Conservation (phyloP, 2,888 invertebrate species). For the Sinelater perroti region DNA sequence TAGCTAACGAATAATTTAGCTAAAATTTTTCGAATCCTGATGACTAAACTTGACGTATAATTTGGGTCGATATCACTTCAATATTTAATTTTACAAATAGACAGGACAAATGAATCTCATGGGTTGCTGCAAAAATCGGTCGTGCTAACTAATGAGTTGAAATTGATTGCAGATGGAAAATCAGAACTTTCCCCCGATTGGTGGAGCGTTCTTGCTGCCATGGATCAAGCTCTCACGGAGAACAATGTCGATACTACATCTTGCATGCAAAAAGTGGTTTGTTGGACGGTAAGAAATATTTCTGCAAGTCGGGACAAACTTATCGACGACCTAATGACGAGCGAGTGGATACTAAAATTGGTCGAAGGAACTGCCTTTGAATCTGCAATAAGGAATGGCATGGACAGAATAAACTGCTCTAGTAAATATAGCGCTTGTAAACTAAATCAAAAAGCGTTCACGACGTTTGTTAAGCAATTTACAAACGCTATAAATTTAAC, state of each 20-base stretch:
- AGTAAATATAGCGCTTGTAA: constrained; percentile 62
- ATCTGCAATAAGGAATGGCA: constrained; percentile 63
- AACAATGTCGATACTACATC: constrained; percentile 69
- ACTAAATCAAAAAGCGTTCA: constrained; percentile 42
- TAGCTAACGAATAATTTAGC: constrained; percentile 17
- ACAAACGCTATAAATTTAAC: constrained; percentile 32
- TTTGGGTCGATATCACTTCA: constrained; percentile 18
- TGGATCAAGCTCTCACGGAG: constrained; percentile 66
- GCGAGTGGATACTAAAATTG: constrained; percentile 55
- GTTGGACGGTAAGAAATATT: constrained; percentile 61
- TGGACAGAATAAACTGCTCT: constrained; percentile 58
- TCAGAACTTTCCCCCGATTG: constrained; percentile 34
- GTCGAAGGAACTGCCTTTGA: constrained; percentile 65
- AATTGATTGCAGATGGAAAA: constrained; percentile 36
- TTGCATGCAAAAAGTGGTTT: constrained; percentile 70
- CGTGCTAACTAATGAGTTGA: too few relatives aligned
- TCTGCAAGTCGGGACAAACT: constrained; percentile 62
- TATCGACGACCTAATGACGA: constrained; percentile 63
- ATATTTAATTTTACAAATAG: too few relatives aligned
- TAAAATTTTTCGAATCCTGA: constrained; percentile 25
- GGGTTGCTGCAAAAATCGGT: too few relatives aligned
- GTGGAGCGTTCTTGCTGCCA: constrained; percentile 55
- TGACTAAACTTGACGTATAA: constrained; percentile 30
- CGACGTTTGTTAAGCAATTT: constrained; percentile 22
- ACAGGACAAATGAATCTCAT: constrained; percentile 30